A percentile compares a stretch with the other conserved stretches of the same genome.
These are phyloP conservation scores for Genyomyrus donnyi DNA, from an alignment of 2,113 vertebrate genomes.

Conservation along the genomic window DNA sequence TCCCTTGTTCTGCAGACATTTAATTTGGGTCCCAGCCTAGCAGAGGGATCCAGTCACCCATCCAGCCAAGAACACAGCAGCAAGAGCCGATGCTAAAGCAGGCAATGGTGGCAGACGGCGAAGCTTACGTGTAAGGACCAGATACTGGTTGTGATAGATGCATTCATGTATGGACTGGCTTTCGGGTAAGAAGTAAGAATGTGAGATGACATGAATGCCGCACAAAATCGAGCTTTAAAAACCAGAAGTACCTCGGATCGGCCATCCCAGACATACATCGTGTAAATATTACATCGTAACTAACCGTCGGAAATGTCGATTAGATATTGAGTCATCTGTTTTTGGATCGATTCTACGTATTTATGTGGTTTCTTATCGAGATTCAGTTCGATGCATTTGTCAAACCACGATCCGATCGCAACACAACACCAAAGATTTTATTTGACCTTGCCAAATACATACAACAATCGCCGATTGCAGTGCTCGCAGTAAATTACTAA, in stretches of 20 bases:
- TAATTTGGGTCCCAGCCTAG: neutral
- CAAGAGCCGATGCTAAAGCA: neutral
- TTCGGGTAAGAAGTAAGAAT: neutral
- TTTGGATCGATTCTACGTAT: neutral
- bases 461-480: neutral
- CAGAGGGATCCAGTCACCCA: neutral
- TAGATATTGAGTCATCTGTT: neutral
- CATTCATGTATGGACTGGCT: neutral
- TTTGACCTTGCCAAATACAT: neutral
- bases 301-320: neutral
- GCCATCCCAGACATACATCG: neutral
- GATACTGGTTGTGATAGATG: neutral
- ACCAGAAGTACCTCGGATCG: neutral
- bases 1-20: neutral
- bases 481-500: neutral
- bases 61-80: neutral
- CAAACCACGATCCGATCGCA: neutral
- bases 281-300: neutral
- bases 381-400: neutral
- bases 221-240: neutral
- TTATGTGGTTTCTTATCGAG: neutral
- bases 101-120: neutral
- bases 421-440: neutral
- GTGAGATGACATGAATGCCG: neutral
- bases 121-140: neutral